Evolutionary conservation across 2,113 vertebrate genomes (phyloP).

Genomic region (Paraplagusia blochii): DNA sequence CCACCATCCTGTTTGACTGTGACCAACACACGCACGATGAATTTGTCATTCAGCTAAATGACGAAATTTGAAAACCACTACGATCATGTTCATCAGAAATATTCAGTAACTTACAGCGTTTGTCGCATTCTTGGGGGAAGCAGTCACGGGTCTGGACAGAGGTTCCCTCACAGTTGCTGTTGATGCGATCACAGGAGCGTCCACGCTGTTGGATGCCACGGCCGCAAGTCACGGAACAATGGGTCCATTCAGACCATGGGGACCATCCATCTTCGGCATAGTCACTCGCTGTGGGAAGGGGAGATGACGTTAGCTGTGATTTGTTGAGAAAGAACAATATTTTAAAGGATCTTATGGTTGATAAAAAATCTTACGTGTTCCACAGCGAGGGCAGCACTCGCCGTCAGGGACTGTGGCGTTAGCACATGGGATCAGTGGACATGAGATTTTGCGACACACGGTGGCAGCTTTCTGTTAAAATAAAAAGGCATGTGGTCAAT

Average conservation of each 20-base stretch:
- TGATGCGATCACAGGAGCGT: slow-evolving; percentile 96
- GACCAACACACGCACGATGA: slow-evolving; percentile 32
- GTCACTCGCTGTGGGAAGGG: slow-evolving; percentile 75
- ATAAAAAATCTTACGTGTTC: slow-evolving; percentile 80
- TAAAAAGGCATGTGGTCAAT: too few species aligned
- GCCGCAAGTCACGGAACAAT: slow-evolving; percentile 92
- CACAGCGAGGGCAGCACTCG: slow-evolving; percentile 95
- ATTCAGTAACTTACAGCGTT: slow-evolving; percentile 86
- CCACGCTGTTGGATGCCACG: slow-evolving; percentile 95
- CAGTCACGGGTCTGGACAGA: slow-evolving; percentile 98
- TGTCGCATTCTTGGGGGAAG: slow-evolving; percentile 94
- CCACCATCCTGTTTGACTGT: slow-evolving; percentile 95
- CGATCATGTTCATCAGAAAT: neutral
- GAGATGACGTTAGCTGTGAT: neutral
- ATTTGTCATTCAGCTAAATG: slow-evolving; percentile 1
- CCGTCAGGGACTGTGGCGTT: slow-evolving; percentile 94
- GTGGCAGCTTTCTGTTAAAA: slow-evolving; percentile 88
- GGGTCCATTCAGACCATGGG: slow-evolving; percentile 98
- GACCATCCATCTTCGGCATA: slow-evolving; percentile 91
- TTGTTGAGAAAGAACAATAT: neutral
- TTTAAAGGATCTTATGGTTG: neutral
- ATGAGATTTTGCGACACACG: slow-evolving; percentile 93
- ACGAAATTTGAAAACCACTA: slow-evolving; percentile 12
- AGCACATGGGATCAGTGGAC: slow-evolving; percentile 91
- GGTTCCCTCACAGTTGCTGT: slow-evolving; percentile 92